Base-by-base conservation (phyloP, 2,797 vertebrate species). In the Xiphophorus birchmanni region DNA sequence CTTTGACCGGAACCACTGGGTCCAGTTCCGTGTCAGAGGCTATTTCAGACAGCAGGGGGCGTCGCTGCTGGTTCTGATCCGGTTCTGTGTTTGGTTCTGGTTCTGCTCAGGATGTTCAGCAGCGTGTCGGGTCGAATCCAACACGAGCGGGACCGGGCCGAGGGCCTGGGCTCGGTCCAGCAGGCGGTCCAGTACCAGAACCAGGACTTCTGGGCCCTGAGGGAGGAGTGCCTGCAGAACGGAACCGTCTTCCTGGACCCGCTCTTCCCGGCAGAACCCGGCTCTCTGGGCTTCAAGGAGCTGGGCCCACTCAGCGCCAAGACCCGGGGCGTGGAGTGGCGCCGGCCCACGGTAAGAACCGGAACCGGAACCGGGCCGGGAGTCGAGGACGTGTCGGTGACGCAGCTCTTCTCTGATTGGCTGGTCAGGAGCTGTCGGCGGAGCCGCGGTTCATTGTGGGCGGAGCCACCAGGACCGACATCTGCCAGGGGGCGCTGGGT, bases 401-500 rank as follows among this genome's bases (percentile, higher is more conserved):
- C 18, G 9, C 32, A 4, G 0, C 35, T 11, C 54, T 17, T 45
- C 4, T 85, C 32, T 87, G 71, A 87, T 84, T 87, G 90, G 75
- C 80, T 89, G 75, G 94, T 75, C 91, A 98, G 97, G 96, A 97
- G 80, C 93, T 98, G 85, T 90, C 93, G 6, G 88, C 79, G 15
- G 93, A 93, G 50, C 97, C 97, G 71, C 93, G 96, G 77, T 98
- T 99, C 87, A 97, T 98, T 0, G 86, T 96, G 84, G 95, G 95
- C 0, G 97, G 96, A 42, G 93, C 97, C 78, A 96, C 95, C n/a
- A 95, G 97, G 44, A 98, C 97, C 0, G 97, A 98, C 79, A 96
- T 98, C 92, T 97, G 97, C 85, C 98, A 98, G 84, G 97, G 98
- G 1, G 93, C 95, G 4, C 94, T 98, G 9, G 97, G 97, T 99